Conservation (phyloP, 92 coral and sea anemone genomes). For the Paragorgia papillata region DNA sequence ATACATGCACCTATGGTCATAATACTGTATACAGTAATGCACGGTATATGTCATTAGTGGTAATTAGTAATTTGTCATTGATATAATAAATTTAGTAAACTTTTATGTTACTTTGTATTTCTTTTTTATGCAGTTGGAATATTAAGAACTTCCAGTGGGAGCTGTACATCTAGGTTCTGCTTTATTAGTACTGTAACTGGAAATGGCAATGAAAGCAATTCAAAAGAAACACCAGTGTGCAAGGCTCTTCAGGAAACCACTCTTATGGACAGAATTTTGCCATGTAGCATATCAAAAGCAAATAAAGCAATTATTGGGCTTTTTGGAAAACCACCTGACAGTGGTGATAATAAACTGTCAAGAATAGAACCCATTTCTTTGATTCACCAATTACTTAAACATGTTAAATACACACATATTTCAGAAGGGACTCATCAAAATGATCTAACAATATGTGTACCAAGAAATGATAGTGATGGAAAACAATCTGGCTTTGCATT, state of each 20-base stretch:
- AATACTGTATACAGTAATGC: too few species aligned
- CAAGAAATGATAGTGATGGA: constrained; percentile 1
- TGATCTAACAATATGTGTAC: constrained; percentile 22
- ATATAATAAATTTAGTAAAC: neutral
- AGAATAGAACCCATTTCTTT: neutral
- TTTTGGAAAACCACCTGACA: constrained; percentile 4
- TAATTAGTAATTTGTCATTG: neutral
- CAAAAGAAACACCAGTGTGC: neutral
- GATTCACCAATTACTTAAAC: neutral
- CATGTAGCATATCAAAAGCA: constrained; percentile 9
- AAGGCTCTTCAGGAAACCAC: neutral
- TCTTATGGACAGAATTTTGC: neutral
- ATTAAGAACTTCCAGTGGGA: constrained; percentile 23
- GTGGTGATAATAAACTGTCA: constrained; percentile 4
- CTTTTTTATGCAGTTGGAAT: constrained; percentile 18
- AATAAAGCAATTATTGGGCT: constrained; percentile 16
- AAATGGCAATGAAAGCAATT: neutral
- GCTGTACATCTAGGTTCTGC: neutral
- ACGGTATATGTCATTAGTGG: too few species aligned
- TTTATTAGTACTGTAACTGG: neutral
- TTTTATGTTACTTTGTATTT: too few species aligned
- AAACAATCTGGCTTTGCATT: constrained; percentile 35
- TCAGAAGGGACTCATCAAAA: neutral
- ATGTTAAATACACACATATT: neutral
- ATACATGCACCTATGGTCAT: too few species aligned